These are phyloP conservation scores for Hoplodrina blanda DNA, from an alignment of 2,888 invertebrate genomes.

Conservation along the genomic window DNA sequence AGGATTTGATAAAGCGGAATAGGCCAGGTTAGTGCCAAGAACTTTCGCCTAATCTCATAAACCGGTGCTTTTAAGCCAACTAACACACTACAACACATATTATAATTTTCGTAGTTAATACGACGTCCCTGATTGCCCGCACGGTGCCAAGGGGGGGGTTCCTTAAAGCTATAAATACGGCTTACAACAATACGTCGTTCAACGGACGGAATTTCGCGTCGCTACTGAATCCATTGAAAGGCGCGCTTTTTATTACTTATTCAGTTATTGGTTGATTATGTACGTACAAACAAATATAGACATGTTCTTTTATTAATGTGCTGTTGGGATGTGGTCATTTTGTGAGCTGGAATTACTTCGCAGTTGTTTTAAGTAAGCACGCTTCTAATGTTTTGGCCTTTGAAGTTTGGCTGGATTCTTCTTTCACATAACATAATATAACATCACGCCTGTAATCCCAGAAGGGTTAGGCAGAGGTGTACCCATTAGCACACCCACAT, in stretches of 20 bases:
- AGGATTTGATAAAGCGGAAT: too few species aligned
- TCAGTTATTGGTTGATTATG: constrained; percentile 52
- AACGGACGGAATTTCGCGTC: constrained; percentile 57
- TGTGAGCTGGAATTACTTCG: constrained; percentile 8
- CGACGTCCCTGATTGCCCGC: constrained; percentile 36
- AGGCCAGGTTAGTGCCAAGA: not conserved
- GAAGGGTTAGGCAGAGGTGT: too few species aligned
- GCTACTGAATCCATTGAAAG: constrained; percentile 66
- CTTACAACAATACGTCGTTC: constrained; percentile 60
- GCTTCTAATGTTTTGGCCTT: not conserved
- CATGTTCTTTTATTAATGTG: constrained; percentile 42
- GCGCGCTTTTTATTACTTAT: constrained; percentile 56
- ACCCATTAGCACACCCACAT: too few species aligned
- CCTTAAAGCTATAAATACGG: constrained; percentile 56
- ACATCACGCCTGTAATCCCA: too few species aligned
- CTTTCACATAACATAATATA: too few species aligned
- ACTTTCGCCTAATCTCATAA: not conserved
- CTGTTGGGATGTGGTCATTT: constrained; percentile 25
- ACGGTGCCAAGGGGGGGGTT: constrained; percentile 22
- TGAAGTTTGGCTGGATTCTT: not conserved
- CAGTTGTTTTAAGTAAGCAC: constrained; percentile 37
- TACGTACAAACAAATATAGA: constrained; percentile 45
- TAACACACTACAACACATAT: constrained; percentile 7
- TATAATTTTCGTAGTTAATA: constrained; percentile 40
- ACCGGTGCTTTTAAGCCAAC: not conserved